Base-by-base conservation (phyloP, 1,140 invertebrate species). In the Rhagoletis pomonella region DNA sequence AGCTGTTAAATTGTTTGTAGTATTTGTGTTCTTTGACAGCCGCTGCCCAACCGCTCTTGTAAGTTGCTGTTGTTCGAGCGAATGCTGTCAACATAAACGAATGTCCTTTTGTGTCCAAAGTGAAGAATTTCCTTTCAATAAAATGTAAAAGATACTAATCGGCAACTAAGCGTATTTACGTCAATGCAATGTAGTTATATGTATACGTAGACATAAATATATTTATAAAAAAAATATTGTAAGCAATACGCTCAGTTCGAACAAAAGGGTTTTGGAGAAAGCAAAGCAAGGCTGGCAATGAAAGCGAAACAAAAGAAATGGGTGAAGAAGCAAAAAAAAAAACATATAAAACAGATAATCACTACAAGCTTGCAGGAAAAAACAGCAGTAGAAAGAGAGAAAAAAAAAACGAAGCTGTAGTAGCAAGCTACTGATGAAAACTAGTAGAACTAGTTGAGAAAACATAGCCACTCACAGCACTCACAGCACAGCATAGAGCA, bases 1-100 rank as follows among this genome's bases (percentile, higher is more conserved):
- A 73, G 44, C 44, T 73, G 67, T 73, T 73, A 73, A 73, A 73
- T 47, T 14, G 42, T 73, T 73, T 73, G 67, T 17, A 17, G 67
- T 4, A 17, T 67, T 73, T 73, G 39, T 44, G 67, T 29, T 1
- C 67, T 17, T 47, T 12, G 39, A 47, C 12, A 44, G 67, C 44
- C 42, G 39, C 10, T 10, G 39, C 67, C 67, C 42, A 4, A 5
- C 12, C 4, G 17, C 14, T 73, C 17, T 47, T 47, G 67, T 47
- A 42, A 55, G 12, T 17, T 47, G 67, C 44, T 55, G 50, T 55
- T 55, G 50, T 55, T 55, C 60, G 14, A 29, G 29, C 29, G 29
- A 29, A 29, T 29, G 29, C 29, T 29, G 29, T 29, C 29, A 29
- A 29, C 29, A 29, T 1, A 12, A 44, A 73, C 50, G 17, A 73